phyloP scores from a whole-genome alignment of 1,140 invertebrate species.

The Acromyrmex heyeri region DNA sequence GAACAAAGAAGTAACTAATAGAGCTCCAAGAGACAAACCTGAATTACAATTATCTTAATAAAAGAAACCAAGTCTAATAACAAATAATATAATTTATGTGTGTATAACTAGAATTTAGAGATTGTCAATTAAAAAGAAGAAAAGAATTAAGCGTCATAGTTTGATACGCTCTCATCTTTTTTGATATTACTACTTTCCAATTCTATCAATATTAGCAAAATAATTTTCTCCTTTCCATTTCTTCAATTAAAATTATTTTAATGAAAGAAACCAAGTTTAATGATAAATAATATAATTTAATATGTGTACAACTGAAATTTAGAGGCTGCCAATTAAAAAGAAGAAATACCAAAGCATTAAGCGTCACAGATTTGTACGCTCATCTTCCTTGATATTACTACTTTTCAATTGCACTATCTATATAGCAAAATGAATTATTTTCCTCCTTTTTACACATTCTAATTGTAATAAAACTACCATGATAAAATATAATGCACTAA shows the following conservation, averaged over 20 bases:
- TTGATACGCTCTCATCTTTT: not conserved
- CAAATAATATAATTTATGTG: not conserved
- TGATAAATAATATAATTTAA: not conserved
- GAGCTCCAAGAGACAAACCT: not conserved
- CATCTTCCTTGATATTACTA: not conserved
- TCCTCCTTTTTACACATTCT: not conserved
- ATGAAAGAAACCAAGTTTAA: not conserved
- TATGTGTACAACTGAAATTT: not conserved
- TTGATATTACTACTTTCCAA: not conserved
- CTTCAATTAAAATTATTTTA: not conserved
- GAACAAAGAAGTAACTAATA: not conserved
- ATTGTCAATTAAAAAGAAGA: conserved; percentile 7
- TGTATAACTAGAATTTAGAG: conserved; percentile 1
- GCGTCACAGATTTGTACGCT: too few species aligned
- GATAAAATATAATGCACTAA: not conserved
- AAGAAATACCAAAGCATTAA: too few species aligned
- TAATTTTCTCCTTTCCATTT: not conserved
- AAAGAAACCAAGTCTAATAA: not conserved
- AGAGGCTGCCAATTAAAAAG: too few species aligned
- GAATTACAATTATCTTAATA: not conserved
- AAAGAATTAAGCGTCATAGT: not conserved
- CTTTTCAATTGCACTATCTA: not conserved
- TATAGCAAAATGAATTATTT: not conserved
- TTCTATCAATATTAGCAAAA: not conserved
- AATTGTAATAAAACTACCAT: not conserved